phyloP scores from a whole-genome alignment of 2,113 vertebrate species.

The Trachemys scripta region DNA sequence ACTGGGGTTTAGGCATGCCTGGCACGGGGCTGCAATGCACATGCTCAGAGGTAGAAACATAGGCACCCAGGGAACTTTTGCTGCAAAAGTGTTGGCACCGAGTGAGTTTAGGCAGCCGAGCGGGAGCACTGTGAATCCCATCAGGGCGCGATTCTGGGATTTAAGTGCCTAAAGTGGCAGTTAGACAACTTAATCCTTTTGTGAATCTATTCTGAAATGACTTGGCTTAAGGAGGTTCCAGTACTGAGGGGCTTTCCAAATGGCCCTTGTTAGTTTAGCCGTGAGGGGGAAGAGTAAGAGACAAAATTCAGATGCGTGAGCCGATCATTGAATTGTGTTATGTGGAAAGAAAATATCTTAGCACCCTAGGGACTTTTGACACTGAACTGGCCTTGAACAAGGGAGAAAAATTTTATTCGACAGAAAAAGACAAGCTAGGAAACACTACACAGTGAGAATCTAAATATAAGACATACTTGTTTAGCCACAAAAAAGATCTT shows the following conservation, averaged over 20 bases:
- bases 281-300: background rate
- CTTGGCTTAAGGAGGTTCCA: background rate
- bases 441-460: background rate
- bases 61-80: background rate
- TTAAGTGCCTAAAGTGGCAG: background rate
- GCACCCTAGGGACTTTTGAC: background rate
- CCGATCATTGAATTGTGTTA: rapidly evolving
- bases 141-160: background rate
- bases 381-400: background rate
- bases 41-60: too few species aligned
- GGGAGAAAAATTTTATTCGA: background rate
- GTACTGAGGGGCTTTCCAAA: background rate
- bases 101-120: background rate
- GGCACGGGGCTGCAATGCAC: too few species aligned
- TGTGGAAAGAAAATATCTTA: background rate
- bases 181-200: background rate
- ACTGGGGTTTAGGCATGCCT: too few species aligned
- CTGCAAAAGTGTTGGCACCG: background rate
- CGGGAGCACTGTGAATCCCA: background rate
- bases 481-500: background rate
- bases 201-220: background rate
- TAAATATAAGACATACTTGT: background rate
- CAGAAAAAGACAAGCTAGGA: background rate
- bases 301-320: background rate
- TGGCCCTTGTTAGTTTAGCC: background rate